Conservation (phyloP, 2,888 invertebrate genomes). For the Carcina quercana region DNA sequence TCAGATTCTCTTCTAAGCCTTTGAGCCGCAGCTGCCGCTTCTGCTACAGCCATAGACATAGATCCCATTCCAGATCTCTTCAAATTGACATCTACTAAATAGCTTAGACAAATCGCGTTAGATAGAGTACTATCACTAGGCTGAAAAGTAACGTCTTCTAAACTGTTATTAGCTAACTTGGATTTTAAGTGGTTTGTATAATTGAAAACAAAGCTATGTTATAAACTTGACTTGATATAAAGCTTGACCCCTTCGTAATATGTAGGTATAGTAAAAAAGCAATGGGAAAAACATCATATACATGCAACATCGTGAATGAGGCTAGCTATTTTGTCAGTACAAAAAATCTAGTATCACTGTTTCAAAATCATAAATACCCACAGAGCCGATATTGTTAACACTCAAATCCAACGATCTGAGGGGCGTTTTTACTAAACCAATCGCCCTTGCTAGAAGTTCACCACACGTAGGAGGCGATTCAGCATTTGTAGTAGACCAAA, state of each 20-base stretch:
- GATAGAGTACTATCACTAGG: conserved; percentile 52
- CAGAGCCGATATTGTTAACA: conserved; percentile 65
- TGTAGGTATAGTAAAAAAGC: no score
- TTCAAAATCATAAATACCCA: no score
- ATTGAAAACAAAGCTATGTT: no score
- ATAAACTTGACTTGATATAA: no score
- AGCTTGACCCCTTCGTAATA: no score
- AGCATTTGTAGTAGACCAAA: conserved; percentile 64
- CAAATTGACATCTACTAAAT: conserved; percentile 57
- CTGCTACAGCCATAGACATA: conserved; percentile 55
- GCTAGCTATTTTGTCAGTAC: no score
- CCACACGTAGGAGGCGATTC: conserved; percentile 66
- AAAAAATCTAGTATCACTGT: no score
- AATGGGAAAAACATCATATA: no score
- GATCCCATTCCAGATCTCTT: conserved; percentile 65
- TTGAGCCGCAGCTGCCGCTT: conserved; percentile 61
- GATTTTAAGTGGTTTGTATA: no score
- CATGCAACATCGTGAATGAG: no score
- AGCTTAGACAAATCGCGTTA: conserved; percentile 63
- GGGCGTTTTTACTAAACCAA: conserved; percentile 65
- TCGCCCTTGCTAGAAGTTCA: conserved; percentile 61
- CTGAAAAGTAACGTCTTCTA: no score
- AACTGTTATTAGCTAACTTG: no score
- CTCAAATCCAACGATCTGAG: conserved; percentile 60
- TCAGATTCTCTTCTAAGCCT: conserved; percentile 59